Evolutionary conservation across 2,888 invertebrate genomes (phyloP).

Genomic region (Glaucopsyche alexis): DNA sequence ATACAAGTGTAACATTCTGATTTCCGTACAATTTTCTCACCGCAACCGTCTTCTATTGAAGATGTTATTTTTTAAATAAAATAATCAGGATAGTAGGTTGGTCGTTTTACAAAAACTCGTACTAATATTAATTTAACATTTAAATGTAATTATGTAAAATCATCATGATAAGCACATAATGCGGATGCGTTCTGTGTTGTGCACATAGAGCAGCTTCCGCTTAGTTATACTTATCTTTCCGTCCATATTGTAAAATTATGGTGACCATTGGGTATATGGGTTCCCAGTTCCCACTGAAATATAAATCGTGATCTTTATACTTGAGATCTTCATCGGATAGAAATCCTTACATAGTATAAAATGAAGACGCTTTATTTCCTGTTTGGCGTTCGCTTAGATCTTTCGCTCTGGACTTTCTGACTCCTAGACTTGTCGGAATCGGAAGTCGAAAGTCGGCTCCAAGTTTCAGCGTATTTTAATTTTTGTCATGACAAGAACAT

Average conservation of each 20-base stretch:
- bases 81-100: not conserved
- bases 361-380: too few species aligned
- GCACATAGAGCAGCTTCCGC: slow-evolving; percentile 11
- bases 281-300: not conserved
- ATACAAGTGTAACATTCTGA: too few species aligned
- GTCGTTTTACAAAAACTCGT: not conserved
- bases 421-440: not conserved
- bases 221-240: not conserved
- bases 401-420: not conserved
- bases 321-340: too few species aligned
- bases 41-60: not conserved
- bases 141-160: not conserved
- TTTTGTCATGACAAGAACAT: not conserved
- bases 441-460: slow-evolving; percentile 8
- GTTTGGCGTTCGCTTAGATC: too few species aligned
- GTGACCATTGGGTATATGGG: not conserved
- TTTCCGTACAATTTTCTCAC: too few species aligned
- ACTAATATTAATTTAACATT: not conserved
- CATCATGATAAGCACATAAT: not conserved
- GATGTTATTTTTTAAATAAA: not conserved
- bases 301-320: too few species aligned
- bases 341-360: too few species aligned
- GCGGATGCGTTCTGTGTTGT: slow-evolving; percentile 21
- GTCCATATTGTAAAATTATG: not conserved
- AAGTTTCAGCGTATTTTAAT: not conserved